Evolutionary conservation across 2,797 vertebrate species (phyloP).

Genomic region (Chromis chromis): DNA sequence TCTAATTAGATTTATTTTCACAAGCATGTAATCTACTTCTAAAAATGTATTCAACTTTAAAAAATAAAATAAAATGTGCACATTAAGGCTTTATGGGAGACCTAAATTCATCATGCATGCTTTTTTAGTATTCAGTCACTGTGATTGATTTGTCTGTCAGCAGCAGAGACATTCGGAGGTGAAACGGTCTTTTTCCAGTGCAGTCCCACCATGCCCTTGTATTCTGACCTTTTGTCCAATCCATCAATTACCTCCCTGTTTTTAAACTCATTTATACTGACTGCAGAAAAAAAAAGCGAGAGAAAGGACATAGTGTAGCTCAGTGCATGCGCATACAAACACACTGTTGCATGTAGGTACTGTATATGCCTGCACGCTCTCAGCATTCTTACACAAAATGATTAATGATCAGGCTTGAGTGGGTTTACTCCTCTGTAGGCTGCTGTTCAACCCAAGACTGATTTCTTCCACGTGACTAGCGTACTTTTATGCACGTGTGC

Average conservation of each 20-base stretch:
- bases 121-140: constrained; percentile 59
- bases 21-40: constrained; percentile 2
- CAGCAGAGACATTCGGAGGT: constrained; percentile 64
- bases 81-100: constrained; percentile 23
- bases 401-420: constrained; percentile 55
- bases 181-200: constrained; percentile 62
- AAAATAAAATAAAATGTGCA: constrained; percentile 6
- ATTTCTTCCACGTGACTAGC: constrained; percentile 1
- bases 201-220: constrained; percentile 71
- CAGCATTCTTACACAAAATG: constrained; percentile 21
- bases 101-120: constrained; percentile 48
- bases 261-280: constrained; percentile 63
- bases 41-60: constrained; percentile 19
- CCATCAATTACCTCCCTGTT: constrained; percentile 74
- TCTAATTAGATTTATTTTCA: neutral
- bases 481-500: constrained; percentile 1
- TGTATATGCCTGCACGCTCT: constrained; percentile 3
- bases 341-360: constrained; percentile 9
- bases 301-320: constrained; percentile 20
- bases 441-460: constrained; percentile 18
- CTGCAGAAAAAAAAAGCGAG: constrained; percentile 25
- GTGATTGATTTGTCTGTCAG: constrained; percentile 73
- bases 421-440: constrained; percentile 35
- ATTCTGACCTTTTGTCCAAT: constrained; percentile 71
- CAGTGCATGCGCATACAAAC: constrained; percentile 13